phyloP scores from a whole-genome alignment of 37 sponge, comb jelly and placozoan genomes.

The Lycopodina hypogea region DNA sequence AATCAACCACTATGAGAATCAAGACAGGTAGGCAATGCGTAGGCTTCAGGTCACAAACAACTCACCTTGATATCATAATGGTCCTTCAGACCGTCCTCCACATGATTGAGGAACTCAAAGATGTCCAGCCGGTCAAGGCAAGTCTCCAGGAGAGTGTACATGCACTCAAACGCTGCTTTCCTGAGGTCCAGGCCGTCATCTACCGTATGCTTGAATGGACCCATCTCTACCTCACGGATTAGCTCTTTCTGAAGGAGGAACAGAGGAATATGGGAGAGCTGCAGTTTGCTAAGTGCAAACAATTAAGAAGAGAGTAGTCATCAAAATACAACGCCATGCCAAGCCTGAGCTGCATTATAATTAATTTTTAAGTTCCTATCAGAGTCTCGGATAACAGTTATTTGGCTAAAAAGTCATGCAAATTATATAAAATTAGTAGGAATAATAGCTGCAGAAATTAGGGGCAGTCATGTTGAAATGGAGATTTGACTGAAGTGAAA shows the following conservation, averaged over 20 bases:
- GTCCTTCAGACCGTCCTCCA: constrained; percentile 95
- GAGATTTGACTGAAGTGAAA: too few relatives aligned
- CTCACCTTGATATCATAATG: constrained; percentile 96
- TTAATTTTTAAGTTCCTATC: too few relatives aligned
- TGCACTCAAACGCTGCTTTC: constrained; percentile 98
- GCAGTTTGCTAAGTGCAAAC: not conserved
- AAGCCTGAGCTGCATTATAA: too few relatives aligned
- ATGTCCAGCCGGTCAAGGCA: constrained; percentile 92
- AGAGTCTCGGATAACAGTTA: too few relatives aligned
- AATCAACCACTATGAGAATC: not conserved
- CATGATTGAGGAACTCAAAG: constrained; percentile 93
- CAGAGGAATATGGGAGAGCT: not conserved
- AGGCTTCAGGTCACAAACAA: not conserved
- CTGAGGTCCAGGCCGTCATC: constrained; percentile 97
- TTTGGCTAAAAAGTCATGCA: too few relatives aligned
- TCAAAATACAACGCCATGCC: too few relatives aligned
- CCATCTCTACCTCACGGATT: constrained; percentile 98
- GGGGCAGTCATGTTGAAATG: too few relatives aligned
- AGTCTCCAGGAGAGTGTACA: constrained; percentile 98
- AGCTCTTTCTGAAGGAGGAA: constrained; percentile 78
- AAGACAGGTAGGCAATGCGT: too few relatives aligned
- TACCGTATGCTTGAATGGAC: constrained; percentile 97
- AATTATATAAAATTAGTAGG: too few relatives aligned
- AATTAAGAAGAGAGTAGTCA: not conserved
- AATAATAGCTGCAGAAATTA: too few relatives aligned